Evolutionary conservation across 2,113 vertebrate species (phyloP), one percentile per base, ranked within the genome.

Genomic region (Clarias gariepinus): DNA sequence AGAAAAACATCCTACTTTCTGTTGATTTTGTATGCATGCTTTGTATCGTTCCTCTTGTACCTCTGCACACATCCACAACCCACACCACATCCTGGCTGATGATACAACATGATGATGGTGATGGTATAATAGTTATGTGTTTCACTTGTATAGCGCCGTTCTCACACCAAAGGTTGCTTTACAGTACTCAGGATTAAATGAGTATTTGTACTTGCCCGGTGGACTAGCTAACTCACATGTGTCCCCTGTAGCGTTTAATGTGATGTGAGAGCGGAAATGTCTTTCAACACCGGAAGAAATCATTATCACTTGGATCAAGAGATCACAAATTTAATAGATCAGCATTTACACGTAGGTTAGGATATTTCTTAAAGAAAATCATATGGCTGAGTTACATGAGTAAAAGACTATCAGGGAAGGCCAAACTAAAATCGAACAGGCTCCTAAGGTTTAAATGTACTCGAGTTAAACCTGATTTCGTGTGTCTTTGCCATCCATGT

Each of bases 251-350:
- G 30, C 18, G 15, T 69, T 30, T 33, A 19, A 9, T 69, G 33
- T 69, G 16, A 36, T 41, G 33, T 41, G 33, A 19, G 69, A 73
- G 25, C 73, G n/a, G 52, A n/a, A 15, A 11, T 9, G 41, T 73
- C 16, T 19, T 73, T 73, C 69, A 21, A 25, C 21, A 16, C 41
- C 25, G 73, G 23, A 25, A 76, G 21, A 0, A 23, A 3, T 76
- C 69, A 12, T 73, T 63, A 52, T 76, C 41, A 76, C 73, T 52
- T 76, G 36, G 41, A 53, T 53, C 73, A 76, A 53, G 74, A 77
- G 53, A 55, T 47, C 47, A 47, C 0, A 0, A 47, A 8, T 47
- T 47, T 12, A 19, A 41, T 23, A 23, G 33, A 73, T 23, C 66
- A 69, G 66, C 8, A 47, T 47, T 8, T 33, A 33, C 30, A 33